Base-by-base conservation (phyloP, 2,888 invertebrate genomes). In the Erynnis tages region DNA sequence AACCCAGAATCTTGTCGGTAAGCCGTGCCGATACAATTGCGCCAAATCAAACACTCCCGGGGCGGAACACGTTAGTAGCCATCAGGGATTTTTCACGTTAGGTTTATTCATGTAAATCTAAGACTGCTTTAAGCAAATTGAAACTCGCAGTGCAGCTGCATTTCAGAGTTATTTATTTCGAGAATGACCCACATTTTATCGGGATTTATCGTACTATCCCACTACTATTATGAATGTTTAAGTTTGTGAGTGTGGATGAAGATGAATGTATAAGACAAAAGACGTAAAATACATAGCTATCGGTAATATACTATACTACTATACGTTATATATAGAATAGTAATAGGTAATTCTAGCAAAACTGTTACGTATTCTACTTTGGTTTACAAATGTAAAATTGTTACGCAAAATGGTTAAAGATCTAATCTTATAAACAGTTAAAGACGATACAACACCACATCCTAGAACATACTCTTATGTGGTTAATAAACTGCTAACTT, bases 31-130 rank as follows among this genome's bases (percentile, higher is more conserved):
- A 69, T 71, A 70, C 68, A 67, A 80, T 82, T 76, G 71, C 65
- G 71, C 70, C 72, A 73, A 80, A 79, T 81, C 79, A 82, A 83
- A 84, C 74, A 78, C 68, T 83, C 83, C 83, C 84, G 57, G 53
- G 80, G 61, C 73, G 74, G 61, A 60, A 66, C 62, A 68, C 68
- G 63, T 29, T 14, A 7, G 30, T 6, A 30, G 30, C 11, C 29
- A 29, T 29, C 67, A 82, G 79, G 80, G 79, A 68, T 71, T 66
- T 71, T 75, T 69, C 69, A 68, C 69, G 66, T 71, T 70, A 56
- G 61, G 56, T 63, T 63, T 62, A 58, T 54, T 57, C 52, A 48
- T 56, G 62, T 41, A 49, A 49, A 49, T 65, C 53, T 56, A 53
- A 59, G 55, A 56, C 47, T 55, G 53, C 52, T 57, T 60, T 57